phyloP scores from a whole-genome alignment of 2,888 invertebrate species.

The Ochropleura leucogaster region DNA sequence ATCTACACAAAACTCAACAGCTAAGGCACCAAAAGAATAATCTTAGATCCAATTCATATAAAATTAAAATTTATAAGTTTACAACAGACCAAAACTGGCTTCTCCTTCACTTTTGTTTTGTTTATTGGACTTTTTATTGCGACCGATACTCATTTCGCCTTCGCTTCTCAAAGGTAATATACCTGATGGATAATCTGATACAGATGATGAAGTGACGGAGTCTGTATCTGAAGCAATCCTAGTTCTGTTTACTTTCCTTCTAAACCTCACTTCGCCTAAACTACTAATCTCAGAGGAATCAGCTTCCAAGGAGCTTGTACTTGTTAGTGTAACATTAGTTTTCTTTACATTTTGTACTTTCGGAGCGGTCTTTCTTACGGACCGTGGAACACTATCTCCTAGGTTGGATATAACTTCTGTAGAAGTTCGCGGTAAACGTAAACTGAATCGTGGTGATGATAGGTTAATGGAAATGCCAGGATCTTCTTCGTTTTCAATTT shows the following conservation, averaged over 20 bases:
- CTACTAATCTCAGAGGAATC: constrained; percentile 87
- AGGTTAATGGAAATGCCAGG: constrained; percentile 83
- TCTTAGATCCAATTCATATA: constrained; percentile 52
- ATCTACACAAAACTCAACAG: constrained; percentile 54
- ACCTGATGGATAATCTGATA: constrained; percentile 75
- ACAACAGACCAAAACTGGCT: constrained; percentile 73
- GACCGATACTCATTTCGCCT: constrained; percentile 81
- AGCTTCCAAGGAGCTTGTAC: constrained; percentile 83
- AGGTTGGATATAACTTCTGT: constrained; percentile 81
- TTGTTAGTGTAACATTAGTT: constrained; percentile 67
- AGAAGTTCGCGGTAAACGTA: constrained; percentile 82
- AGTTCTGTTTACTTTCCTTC: constrained; percentile 70
- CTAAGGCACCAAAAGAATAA: constrained; percentile 73
- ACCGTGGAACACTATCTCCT: constrained; percentile 65
- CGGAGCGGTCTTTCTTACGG: constrained; percentile 48
- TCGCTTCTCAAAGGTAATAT: constrained; percentile 82
- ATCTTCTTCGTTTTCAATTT: constrained; percentile 76
- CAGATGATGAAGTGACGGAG: constrained; percentile 76
- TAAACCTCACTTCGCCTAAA: constrained; percentile 84
- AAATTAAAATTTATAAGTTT: constrained; percentile 27
- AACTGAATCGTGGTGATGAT: constrained; percentile 85
- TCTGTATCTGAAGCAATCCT: constrained; percentile 76
- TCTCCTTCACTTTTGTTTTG: constrained; percentile 78
- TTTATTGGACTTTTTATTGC: constrained; percentile 67
- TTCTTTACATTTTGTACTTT: constrained; percentile 39